Evolutionary conservation across 2,797 vertebrate species (phyloP).

Genomic region (Oryzias dopingdopingensis): DNA sequence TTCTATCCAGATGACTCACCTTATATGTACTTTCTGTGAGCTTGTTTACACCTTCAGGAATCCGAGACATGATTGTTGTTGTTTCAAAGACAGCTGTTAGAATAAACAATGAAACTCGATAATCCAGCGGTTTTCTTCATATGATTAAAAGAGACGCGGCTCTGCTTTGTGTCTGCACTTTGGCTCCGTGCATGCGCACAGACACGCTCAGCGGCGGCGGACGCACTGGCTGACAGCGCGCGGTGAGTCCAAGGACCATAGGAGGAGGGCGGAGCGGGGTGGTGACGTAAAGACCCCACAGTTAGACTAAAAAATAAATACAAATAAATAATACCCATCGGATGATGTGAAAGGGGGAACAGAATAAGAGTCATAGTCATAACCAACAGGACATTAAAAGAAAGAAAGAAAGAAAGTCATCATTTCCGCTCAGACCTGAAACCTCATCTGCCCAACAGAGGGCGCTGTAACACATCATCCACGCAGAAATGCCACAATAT

Average conservation of each 20-base stretch:
- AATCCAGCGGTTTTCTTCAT: conserved; percentile 30
- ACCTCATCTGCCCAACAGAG: not conserved
- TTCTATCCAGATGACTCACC: conserved; percentile 70
- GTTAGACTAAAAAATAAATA: too few relatives aligned
- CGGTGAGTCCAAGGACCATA: conserved; percentile 7
- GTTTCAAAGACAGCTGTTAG: conserved; percentile 8
- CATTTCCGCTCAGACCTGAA: not conserved
- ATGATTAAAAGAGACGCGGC: conserved; percentile 4
- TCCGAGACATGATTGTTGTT: conserved; percentile 81
- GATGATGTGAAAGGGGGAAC: not conserved
- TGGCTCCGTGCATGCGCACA: conserved; percentile 22
- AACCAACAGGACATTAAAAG: not conserved
- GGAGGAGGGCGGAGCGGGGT: conserved; percentile 3
- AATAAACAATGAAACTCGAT: not conserved
- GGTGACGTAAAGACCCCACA: conserved; percentile 41
- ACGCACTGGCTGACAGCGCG: conserved; percentile 12
- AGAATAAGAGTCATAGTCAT: not conserved
- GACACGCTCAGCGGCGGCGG: conserved; percentile 18
- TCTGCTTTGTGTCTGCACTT: conserved; percentile 27
- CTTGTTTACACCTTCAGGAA: conserved; percentile 87
- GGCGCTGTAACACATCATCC: conserved; percentile 6
- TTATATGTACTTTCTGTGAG: conserved; percentile 92
- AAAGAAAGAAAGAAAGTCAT: not conserved
- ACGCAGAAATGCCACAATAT: too few relatives aligned
- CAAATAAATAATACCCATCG: not conserved